Evolutionary conservation across 2,113 vertebrate genomes (phyloP), one percentile per base, ranked within the genome.

Genomic region (Pteropus alecto): DNA sequence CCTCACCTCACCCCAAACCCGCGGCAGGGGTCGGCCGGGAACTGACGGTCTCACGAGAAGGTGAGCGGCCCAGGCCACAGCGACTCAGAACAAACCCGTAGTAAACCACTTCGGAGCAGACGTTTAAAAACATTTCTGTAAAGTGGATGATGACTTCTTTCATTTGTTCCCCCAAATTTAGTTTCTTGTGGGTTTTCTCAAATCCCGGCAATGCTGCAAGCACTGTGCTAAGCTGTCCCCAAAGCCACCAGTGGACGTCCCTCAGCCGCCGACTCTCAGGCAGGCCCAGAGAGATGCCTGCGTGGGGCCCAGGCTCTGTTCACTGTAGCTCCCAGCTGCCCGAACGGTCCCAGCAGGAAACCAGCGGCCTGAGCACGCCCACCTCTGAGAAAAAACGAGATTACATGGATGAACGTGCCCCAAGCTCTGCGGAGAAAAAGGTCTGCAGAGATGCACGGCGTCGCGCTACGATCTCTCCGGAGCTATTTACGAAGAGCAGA

Each of bases 361-460:
- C 48, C 60, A 16, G 71, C 1, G 92, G 33, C 35, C 22, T 41
- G 26, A 26, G 18, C 22, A 2, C 19, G 9, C 46, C 63, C 77
- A 19, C 56, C 43, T 30, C 18, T 4, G 28, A 35, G 15, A 1
- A 58, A 51, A 35, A 56, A 43, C 4, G n/a, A 88, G 56, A 82
- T 61, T 10, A 7, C 30, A 7, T 6, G 54, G 48, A 77, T 38
- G 33, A 56, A 60, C 28, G n/a, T 33, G 9, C 7, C 26, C 26
- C 30, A 24, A 7, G 84, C 19, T 88, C 51, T 38, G 5, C 7
- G 19, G 54, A 28, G 76, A 63, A 28, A 83, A 73, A 63, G 24
- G 2, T 22, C 21, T 12, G 2, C 1, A 13, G 18, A 54, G 26
- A 41, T 0, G 5, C 12, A 48, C 16, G 0, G 7, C 9, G n/a